Evolutionary conservation across 2,888 invertebrate genomes (phyloP).

Genomic region (Meliscaeva auricollis): DNA sequence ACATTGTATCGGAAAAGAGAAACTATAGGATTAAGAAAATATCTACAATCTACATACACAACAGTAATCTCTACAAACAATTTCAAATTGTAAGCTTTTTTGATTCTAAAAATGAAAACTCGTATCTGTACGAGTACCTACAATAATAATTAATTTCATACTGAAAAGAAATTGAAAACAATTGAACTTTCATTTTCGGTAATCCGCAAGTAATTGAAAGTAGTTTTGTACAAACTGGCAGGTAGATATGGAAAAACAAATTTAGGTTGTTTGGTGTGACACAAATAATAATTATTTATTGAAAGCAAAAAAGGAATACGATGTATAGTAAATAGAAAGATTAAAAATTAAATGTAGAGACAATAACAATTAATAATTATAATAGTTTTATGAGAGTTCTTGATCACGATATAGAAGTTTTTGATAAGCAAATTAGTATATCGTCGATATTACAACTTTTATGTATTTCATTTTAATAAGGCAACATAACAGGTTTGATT

Average conservation of each 20-base stretch:
- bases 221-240: not conserved
- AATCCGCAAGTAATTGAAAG: constrained; percentile 18
- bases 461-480: no score
- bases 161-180: not conserved
- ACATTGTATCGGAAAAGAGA: constrained; percentile 2
- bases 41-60: not conserved
- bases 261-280: not conserved
- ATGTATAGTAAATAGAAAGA: no score
- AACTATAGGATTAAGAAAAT: not conserved
- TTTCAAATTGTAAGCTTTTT: not conserved
- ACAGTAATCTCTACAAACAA: not conserved
- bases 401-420: no score
- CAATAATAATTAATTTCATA: no score
- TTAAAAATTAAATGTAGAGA: no score
- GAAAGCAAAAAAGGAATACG: no score
- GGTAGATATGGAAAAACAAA: not conserved
- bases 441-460: no score
- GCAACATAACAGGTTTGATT: no score
- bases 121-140: no score
- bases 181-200: constrained; percentile 31
- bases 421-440: no score
- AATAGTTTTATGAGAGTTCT: no score
- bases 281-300: not conserved
- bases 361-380: no score
- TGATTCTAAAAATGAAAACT: not conserved